Base-by-base conservation (phyloP, 2,797 vertebrate species). In the Limnodromus scolopaceus region DNA sequence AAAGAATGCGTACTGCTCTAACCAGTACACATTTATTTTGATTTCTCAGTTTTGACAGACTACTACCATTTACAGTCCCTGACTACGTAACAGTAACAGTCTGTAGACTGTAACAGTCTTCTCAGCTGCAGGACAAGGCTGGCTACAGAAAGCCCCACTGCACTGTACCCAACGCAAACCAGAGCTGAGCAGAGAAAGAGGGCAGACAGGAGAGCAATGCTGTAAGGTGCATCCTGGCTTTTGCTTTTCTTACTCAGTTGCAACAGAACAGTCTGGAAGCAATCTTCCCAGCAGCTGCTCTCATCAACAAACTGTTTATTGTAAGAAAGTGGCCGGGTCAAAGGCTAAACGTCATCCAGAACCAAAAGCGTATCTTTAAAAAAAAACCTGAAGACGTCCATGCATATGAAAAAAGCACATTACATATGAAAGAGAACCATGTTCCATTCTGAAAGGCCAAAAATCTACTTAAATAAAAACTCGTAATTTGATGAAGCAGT, bases 251-350 rank as follows among this genome's bases (percentile, higher is more conserved):
- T 12, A 36, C 90, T 80, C 48, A 19, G 66, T 92, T 64, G 46
- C 13, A 10, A 77, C 69, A 96, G 97, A 97, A 97, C 75, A 97
- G 98, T 98, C 98, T 99, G 99, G 98, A 99, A 99, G 96, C 98
- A 98, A 99, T 99, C 98, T 98, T 93, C 72, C 64, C 89, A 96
- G 95, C 98, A 98, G 98, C 97, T 97, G 96, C 97, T 98, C 98
- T 98, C 98, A 98, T 98, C 98, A 98, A 97, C 97, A 97, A 96
- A 97, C 96, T 98, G 98, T 98, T 98, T 98, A 99, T 98, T 98
- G 97, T 98, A 98, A 98, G 96, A 98, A 98, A 98, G 98, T 98
- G 98, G 94, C 94, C 94, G 95, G 98, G 98, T 98, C 98, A 98
- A 98, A 98, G 98, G 98, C 97, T 97, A 97, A 98, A 98, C 93